Percentiles rank a stretch among this genome's conserved stretches.
Conservation (phyloP, 1,140 invertebrate genomes). For the Cyclargus thomasi region DNA sequence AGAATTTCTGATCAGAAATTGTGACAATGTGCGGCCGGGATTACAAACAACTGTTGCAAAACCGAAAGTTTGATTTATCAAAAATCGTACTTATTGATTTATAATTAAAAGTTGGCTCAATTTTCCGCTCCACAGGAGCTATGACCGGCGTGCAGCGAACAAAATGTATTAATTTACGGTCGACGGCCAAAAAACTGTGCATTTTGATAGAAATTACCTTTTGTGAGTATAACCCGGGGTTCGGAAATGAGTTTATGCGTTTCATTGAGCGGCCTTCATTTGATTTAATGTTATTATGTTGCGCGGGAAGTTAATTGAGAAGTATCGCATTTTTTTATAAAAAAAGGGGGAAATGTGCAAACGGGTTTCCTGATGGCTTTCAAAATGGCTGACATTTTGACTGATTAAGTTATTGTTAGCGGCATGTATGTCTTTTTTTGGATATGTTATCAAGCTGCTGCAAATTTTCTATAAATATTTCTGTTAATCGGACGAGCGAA, state of each 20-base stretch:
- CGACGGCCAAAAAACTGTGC: constrained; percentile 37
- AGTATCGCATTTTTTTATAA: background rate
- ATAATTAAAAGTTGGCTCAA: background rate
- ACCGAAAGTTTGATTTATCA: too few species aligned
- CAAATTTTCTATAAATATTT: too few species aligned
- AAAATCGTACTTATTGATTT: background rate
- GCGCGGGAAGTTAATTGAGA: background rate
- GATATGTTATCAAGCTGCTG: too few species aligned
- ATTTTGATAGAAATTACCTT: constrained; percentile 54
- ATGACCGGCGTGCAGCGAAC: background rate
- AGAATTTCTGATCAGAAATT: too few species aligned
- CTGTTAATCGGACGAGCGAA: too few species aligned
- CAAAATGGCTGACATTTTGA: too few species aligned
- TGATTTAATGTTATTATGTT: constrained; percentile 49
- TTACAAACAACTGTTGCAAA: too few species aligned
- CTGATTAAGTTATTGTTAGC: too few species aligned
- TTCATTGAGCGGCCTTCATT: constrained; percentile 46
- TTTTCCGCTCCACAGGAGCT: constrained; percentile 2
- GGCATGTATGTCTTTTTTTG: too few species aligned
- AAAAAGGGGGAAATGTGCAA: too few species aligned
- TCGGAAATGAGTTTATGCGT: constrained; percentile 58
- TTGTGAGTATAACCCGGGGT: constrained; percentile 50
- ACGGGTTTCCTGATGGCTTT: too few species aligned
- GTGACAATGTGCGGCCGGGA: too few species aligned
- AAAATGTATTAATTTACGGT: constrained; percentile 22